Evolutionary conservation across 2,113 vertebrate genomes (phyloP).

Genomic region (Menura novaehollandiae): DNA sequence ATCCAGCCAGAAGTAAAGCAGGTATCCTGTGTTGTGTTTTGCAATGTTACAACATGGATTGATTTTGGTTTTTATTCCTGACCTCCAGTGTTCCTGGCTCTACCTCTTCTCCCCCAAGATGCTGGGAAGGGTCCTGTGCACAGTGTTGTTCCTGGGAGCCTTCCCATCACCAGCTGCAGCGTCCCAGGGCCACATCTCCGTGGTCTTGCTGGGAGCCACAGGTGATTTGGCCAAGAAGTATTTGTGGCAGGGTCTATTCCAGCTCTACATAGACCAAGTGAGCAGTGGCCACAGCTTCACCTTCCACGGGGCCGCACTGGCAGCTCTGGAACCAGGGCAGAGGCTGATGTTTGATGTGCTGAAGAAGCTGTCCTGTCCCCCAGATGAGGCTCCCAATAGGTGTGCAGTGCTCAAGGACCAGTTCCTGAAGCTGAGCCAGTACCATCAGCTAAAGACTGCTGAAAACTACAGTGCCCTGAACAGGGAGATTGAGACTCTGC

Average conservation of each 20-base stretch:
- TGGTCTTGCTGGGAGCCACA: constrained; percentile 88
- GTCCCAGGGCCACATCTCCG: constrained; percentile 80
- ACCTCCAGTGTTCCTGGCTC: neutral
- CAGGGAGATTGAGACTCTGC: constrained; percentile 70
- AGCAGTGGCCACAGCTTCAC: constrained; percentile 83
- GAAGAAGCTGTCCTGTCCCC: constrained; percentile 80
- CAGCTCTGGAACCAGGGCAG: constrained; percentile 65
- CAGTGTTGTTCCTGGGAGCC: constrained; percentile 67
- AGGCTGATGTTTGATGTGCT: constrained; percentile 79
- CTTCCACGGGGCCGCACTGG: constrained; percentile 84
- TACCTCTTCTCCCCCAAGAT: constrained; percentile 29
- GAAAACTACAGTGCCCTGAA: constrained; percentile 82
- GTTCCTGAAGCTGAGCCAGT: constrained; percentile 83
- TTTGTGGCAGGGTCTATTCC: constrained; percentile 93
- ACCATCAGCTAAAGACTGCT: constrained; percentile 76
- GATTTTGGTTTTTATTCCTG: neutral
- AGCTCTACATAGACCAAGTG: constrained; percentile 83
- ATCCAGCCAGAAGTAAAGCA: neutral
- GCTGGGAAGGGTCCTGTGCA: constrained; percentile 60
- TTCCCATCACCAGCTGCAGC: constrained; percentile 26
- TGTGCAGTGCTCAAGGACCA: constrained; percentile 86
- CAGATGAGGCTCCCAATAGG: constrained; percentile 52
- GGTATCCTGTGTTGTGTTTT: neutral
- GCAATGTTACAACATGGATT: neutral
- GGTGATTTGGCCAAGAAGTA: constrained; percentile 95